Conservation (phyloP, 2,113 vertebrate genomes). For the Pedetes capensis region DNA sequence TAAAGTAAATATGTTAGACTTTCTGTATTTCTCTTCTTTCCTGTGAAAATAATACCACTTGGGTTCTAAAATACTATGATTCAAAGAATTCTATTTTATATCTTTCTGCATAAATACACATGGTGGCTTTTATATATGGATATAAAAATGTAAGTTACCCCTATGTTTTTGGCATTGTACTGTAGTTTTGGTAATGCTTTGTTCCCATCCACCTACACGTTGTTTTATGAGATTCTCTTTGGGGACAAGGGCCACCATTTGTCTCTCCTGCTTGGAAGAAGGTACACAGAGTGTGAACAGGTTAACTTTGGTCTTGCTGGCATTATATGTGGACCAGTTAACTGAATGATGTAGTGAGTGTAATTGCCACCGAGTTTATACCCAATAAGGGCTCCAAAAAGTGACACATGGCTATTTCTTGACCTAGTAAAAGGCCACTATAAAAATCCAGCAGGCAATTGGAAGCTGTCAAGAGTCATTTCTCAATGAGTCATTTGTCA, state of each 20-base stretch:
- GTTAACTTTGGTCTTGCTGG: constrained; percentile 45
- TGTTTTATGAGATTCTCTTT: neutral
- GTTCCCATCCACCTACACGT: neutral
- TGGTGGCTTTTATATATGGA: neutral
- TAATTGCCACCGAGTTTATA: constrained; percentile 41
- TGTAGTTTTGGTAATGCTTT: neutral
- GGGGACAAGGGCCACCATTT: neutral
- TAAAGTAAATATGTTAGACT: neutral
- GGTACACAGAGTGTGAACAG: neutral
- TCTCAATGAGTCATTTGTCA: constrained; percentile 78
- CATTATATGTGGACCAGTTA: constrained; percentile 11
- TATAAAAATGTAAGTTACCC: neutral
- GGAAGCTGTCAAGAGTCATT: constrained; percentile 74
- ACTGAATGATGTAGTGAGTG: constrained; percentile 44
- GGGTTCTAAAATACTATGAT: neutral
- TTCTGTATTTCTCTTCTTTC: neutral
- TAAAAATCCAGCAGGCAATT: constrained; percentile 63
- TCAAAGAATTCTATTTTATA: neutral
- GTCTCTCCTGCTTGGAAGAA: neutral
- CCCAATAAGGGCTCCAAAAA: neutral
- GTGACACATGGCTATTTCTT: constrained; percentile 36
- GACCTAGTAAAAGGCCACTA: constrained; percentile 48
- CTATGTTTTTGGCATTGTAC: neutral
- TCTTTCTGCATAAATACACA: neutral
- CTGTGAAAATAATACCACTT: neutral